These are phyloP conservation scores for Catocala fraxini DNA, from an alignment of 2,888 invertebrate species.

Conservation along the genomic window DNA sequence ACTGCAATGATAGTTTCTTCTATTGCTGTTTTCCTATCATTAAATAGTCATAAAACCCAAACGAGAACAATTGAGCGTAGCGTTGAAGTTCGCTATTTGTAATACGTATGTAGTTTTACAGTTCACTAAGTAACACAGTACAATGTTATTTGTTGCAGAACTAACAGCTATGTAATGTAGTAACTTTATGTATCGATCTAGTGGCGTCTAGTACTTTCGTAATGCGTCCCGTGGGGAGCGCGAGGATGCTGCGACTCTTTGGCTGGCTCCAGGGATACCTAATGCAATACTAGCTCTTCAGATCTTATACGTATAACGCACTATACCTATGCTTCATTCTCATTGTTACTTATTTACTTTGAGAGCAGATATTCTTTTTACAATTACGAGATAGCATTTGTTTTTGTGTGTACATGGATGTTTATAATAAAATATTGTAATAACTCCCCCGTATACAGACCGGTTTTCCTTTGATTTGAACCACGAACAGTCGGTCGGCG, in stretches of 20 bases:
- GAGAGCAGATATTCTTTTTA: slow-evolving; percentile 10
- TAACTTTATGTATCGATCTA: slow-evolving; percentile 81
- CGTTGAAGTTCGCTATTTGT: slow-evolving; percentile 6
- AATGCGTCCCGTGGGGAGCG: slow-evolving; percentile 81
- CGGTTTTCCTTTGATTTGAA: slow-evolving; percentile 50
- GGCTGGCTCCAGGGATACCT: slow-evolving; percentile 74
- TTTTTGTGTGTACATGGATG: background rate
- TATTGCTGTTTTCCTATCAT: too few relatives aligned
- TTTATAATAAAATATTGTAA: slow-evolving; percentile 5
- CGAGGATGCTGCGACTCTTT: slow-evolving; percentile 79
- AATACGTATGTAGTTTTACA: slow-evolving; percentile 29
- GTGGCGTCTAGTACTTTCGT: slow-evolving; percentile 80
- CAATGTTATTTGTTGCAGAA: slow-evolving; percentile 63
- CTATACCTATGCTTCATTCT: slow-evolving; percentile 53
- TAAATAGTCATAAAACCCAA: too few relatives aligned
- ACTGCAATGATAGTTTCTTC: too few relatives aligned
- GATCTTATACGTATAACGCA: slow-evolving; percentile 55
- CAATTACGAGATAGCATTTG: slow-evolving; percentile 15
- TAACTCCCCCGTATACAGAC: background rate
- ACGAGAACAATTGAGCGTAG: too few relatives aligned
- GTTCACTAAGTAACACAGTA: slow-evolving; percentile 47
- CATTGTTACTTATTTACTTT: slow-evolving; percentile 51
- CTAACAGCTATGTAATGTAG: slow-evolving; percentile 72
- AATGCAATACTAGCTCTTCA: slow-evolving; percentile 80
- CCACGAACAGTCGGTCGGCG: slow-evolving; percentile 38